Evolutionary conservation across 2,888 invertebrate genomes (phyloP).

Genomic region (Anodontia alba): DNA sequence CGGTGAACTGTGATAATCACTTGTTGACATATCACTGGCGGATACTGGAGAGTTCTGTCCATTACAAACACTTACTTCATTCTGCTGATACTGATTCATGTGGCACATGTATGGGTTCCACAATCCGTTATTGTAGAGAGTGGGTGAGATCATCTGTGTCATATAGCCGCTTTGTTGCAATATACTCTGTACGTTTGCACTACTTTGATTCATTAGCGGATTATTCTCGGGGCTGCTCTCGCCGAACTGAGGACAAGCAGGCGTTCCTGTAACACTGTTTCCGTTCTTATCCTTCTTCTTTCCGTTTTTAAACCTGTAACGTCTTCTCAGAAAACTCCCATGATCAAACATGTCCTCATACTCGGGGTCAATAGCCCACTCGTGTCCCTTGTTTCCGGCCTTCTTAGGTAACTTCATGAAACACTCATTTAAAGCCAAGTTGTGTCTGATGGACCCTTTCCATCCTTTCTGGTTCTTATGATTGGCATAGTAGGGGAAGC

Average conservation of each 20-base stretch:
- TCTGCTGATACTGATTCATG: conserved; percentile 6
- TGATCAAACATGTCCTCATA: conserved; percentile 81
- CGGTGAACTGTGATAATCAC: conserved; percentile 51
- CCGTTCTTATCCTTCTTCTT: conserved; percentile 36
- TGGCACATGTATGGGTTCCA: conserved; percentile 26
- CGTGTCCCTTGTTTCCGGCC: conserved; percentile 78
- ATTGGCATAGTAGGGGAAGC: conserved; percentile 76
- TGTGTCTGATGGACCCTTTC: conserved; percentile 81
- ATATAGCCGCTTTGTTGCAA: conserved; percentile 43
- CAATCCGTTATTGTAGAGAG: background rate
- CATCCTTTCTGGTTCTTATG: conserved; percentile 75
- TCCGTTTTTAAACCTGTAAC: conserved; percentile 77
- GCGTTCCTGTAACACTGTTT: background rate
- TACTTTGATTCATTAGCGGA: conserved; percentile 22
- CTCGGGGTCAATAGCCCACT: conserved; percentile 78
- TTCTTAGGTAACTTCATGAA: conserved; percentile 77
- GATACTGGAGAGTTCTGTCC: conserved; percentile 47
- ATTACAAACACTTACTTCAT: conserved; percentile 5
- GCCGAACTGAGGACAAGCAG: conserved; percentile 38
- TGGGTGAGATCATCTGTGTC: background rate
- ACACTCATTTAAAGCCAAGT: conserved; percentile 81
- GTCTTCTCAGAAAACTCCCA: conserved; percentile 77
- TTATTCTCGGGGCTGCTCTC: conserved; percentile 43
- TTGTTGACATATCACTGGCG: conserved; percentile 46
- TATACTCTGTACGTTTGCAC: conserved; percentile 29